Evolutionary conservation across 2,113 vertebrate genomes (phyloP).

Genomic region (Serinus canaria): DNA sequence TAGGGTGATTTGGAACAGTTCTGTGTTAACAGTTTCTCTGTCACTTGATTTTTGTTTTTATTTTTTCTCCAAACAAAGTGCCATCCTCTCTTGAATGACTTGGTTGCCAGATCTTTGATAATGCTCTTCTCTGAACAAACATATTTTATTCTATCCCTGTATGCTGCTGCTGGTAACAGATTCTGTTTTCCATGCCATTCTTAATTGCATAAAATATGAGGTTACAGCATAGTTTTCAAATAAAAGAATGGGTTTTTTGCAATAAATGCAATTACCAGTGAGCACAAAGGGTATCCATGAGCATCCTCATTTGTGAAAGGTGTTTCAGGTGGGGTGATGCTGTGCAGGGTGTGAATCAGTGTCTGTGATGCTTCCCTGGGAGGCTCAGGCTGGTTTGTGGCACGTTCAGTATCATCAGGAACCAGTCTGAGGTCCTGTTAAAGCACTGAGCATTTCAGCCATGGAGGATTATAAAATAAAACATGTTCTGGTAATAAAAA

Average conservation of each 20-base stretch:
- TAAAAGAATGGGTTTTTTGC: not conserved
- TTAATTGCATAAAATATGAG: not conserved
- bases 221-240: not conserved
- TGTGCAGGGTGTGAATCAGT: not conserved
- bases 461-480: not conserved
- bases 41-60: not conserved
- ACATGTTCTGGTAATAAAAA: not conserved
- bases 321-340: not conserved
- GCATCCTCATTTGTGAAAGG: not conserved
- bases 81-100: not conserved
- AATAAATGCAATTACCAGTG: not conserved
- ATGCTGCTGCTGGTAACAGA: not conserved
- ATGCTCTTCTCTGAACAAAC: not conserved
- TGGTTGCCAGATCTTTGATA: not conserved
- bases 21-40: not conserved
- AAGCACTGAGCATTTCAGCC: not conserved
- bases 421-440: rapidly evolving
- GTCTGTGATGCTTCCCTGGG: not conserved
- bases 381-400: rapidly evolving
- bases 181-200: not conserved
- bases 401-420: rapidly evolving
- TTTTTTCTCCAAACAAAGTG: not conserved
- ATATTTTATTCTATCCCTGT: not conserved
- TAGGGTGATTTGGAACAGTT: not conserved
- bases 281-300: not conserved